Evolutionary conservation across 2,113 vertebrate genomes (phyloP), one percentile per base, ranked within the genome.

Genomic region (Rhynchomys soricoides): DNA sequence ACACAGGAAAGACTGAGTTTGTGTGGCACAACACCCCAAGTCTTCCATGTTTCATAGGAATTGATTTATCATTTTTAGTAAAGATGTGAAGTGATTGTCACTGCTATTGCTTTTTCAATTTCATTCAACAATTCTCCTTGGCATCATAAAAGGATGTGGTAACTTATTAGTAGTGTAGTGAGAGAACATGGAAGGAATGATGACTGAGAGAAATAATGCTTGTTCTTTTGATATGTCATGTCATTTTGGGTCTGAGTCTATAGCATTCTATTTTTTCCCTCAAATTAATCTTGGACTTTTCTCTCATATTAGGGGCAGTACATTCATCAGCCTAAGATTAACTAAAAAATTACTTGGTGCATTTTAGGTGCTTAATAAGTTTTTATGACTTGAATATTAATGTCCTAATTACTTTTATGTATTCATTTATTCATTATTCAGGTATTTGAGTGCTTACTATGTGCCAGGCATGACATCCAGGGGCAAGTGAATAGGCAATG

Each of bases 401-500:
- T 66, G 86, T 78, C 34, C 81, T 85, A 71, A 96, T 94, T 86
- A 92, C 83, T 86, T 89, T 70, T 86, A 48, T 93, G 2, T 73
- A 93, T 95, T 89, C 86, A 83, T 86, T 90, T 95, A 86, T 96
- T 96, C 31, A 94, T 95, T 90, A 83, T 64, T 95, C 21, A 93
- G 66, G 57, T 94, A 78, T 92, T 29, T 92, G 57, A 82, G 50
- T 86, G 59, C 78, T 96, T 94, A 94, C 81, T 94, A 17, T 96
- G 57, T 94, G 78, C 73, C 77, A 96, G 43, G 43, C 73, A 77
- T 96, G 78, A 89, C 77, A 68, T 45, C 11, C 59, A 43, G n/a
- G 57, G 66, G 50, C 26, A 91, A 86, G 59, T 83, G 55, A 74
- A 74, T 88, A 94, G 70, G 55, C 79, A 92, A 5, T 68, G 62